Conservation (phyloP, 2,888 invertebrate species). For the Lypha dubia region DNA sequence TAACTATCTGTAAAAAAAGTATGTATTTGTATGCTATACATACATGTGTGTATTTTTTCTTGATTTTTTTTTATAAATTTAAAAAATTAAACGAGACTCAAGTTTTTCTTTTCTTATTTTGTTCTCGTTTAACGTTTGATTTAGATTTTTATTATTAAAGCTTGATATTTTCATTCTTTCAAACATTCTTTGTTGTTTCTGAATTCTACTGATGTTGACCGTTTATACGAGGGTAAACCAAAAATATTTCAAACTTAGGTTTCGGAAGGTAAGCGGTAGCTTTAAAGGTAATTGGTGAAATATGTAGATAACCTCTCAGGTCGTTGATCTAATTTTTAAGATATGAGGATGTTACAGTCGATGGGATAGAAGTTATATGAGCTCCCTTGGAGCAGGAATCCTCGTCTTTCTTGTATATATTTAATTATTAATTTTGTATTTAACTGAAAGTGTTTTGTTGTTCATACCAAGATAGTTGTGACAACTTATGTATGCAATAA, state of each 20-base stretch:
- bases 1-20: no score
- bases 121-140: constrained; percentile 34
- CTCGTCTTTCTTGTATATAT: constrained; percentile 27
- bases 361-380: no score
- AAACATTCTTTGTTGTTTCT: neutral
- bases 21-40: no score
- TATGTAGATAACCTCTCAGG: no score
- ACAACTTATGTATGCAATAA: constrained; percentile 21
- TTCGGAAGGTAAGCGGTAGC: no score
- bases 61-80: constrained; percentile 6
- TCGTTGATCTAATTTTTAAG: no score
- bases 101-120: constrained; percentile 11
- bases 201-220: neutral
- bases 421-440: constrained; percentile 22
- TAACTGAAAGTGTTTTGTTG: constrained; percentile 13
- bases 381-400: no score
- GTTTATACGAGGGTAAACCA: neutral
- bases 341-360: no score
- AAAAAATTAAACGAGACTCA: constrained; percentile 15
- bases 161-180: constrained; percentile 45
- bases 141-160: constrained; percentile 43
- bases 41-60: neutral
- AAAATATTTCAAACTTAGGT: neutral
- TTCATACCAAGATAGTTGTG: neutral
- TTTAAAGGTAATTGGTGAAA: no score